Evolutionary conservation across 2,888 invertebrate genomes (phyloP).

Genomic region (Spicauda simplicius): DNA sequence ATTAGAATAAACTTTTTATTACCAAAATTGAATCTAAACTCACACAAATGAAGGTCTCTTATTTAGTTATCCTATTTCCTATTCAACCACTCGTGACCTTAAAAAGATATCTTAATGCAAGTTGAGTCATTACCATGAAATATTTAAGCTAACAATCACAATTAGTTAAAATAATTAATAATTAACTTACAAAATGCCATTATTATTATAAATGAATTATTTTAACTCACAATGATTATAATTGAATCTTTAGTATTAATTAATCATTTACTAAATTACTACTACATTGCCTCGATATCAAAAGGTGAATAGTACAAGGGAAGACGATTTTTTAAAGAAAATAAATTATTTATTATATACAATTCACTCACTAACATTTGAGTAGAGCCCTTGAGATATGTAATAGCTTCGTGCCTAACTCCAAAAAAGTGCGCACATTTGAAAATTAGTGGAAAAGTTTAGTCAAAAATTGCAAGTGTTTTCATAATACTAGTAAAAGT

Average conservation of each 20-base stretch:
- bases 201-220: not conserved
- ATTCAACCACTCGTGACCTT: not conserved
- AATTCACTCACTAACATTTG: slow-evolving; percentile 22
- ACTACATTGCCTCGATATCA: not conserved
- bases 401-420: slow-evolving; percentile 55
- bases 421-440: slow-evolving; percentile 60
- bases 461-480: slow-evolving; percentile 35
- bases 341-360: slow-evolving; percentile 26
- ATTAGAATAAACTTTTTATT: too few relatives aligned
- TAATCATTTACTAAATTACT: not conserved
- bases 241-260: not conserved
- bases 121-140: not conserved
- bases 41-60: not conserved
- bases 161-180: not conserved
- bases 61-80: not conserved
- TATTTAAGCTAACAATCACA: not conserved
- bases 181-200: not conserved
- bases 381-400: slow-evolving; percentile 36
- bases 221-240: not conserved
- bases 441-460: slow-evolving; percentile 30
- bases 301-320: slow-evolving; percentile 46
- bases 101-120: not conserved
- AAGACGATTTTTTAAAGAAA: slow-evolving; percentile 46
- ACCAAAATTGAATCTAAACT: not conserved
- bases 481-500: slow-evolving; percentile 45